These are phyloP conservation scores for Slavum lentiscoides DNA, from an alignment of 2,888 invertebrate genomes.

Conservation along the genomic window DNA sequence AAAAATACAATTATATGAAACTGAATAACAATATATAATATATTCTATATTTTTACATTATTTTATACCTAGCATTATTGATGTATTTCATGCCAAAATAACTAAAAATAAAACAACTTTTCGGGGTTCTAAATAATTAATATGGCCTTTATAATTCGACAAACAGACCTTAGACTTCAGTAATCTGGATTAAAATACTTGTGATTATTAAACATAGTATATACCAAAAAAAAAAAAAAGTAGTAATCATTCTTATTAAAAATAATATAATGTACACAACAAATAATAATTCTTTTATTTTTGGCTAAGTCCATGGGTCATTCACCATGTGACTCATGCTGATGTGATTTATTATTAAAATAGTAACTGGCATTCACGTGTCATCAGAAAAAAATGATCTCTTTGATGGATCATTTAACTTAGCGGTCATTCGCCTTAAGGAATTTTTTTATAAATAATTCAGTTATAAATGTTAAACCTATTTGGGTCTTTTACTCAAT, in stretches of 20 bases:
- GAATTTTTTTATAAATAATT: slow-evolving; percentile 37
- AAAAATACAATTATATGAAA: neutral
- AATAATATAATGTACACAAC: slow-evolving; percentile 22
- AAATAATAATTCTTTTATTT: slow-evolving; percentile 35
- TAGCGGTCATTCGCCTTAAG: slow-evolving; percentile 45
- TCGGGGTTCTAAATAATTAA: neutral
- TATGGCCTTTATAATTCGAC: neutral
- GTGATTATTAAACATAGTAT: neutral
- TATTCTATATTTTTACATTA: slow-evolving; percentile 8
- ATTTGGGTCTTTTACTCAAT: neutral
- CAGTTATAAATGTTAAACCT: slow-evolving; percentile 13
- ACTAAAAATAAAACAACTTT: slow-evolving; percentile 17
- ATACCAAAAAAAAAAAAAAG: neutral
- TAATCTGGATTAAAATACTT: too few relatives aligned
- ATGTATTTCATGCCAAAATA: slow-evolving; percentile 13
- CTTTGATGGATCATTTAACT: slow-evolving; percentile 50
- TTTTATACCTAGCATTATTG: slow-evolving; percentile 1
- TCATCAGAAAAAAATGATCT: slow-evolving; percentile 50
- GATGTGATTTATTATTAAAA: slow-evolving; percentile 51
- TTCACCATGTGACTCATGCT: slow-evolving; percentile 52
- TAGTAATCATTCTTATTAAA: neutral
- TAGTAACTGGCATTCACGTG: slow-evolving; percentile 47
- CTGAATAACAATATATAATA: neutral
- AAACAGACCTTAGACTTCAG: too few relatives aligned
- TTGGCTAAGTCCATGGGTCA: slow-evolving; percentile 40